phyloP scores from a whole-genome alignment of 2,113 vertebrate genomes.

The Uria aalge region DNA sequence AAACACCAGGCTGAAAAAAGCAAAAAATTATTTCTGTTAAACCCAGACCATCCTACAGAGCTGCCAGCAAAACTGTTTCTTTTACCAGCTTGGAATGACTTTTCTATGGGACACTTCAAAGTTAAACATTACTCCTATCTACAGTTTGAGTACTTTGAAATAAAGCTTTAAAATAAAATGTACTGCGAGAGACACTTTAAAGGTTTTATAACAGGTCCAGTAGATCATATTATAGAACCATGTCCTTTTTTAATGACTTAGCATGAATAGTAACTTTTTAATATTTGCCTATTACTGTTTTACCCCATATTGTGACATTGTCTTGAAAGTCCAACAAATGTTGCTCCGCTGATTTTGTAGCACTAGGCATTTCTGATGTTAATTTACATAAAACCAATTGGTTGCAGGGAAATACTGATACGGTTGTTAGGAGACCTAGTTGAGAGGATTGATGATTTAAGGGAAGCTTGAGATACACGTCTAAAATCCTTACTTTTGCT shows the following conservation, averaged over 20 bases:
- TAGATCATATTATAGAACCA: conserved; percentile 41
- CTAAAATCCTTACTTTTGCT: background rate
- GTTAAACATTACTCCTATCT: conserved; percentile 11
- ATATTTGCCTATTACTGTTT: conserved; percentile 2
- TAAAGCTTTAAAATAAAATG: conserved; percentile 61
- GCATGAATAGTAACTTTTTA: conserved; percentile 28
- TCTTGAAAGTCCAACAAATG: background rate
- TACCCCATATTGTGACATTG: background rate
- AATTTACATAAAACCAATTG: background rate
- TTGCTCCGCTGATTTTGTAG: background rate
- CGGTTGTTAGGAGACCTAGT: background rate
- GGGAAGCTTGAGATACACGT: background rate
- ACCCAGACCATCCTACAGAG: conserved; percentile 8
- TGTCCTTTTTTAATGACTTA: conserved; percentile 37
- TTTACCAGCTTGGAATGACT: conserved; percentile 38
- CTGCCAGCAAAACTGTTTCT: conserved; percentile 33
- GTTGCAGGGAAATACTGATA: background rate
- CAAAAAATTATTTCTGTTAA: background rate
- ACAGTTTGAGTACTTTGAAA: conserved; percentile 33
- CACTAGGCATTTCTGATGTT: conserved; percentile 6
- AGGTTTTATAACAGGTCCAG: conserved; percentile 52
- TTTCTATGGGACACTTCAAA: conserved; percentile 6
- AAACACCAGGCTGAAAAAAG: background rate
- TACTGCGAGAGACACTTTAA: conserved; percentile 63
- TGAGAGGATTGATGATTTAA: background rate